Percentiles rank a stretch among this genome's conserved stretches.
Conservation (phyloP, 2,888 invertebrate species). For the Dysmachus trigonus region DNA sequence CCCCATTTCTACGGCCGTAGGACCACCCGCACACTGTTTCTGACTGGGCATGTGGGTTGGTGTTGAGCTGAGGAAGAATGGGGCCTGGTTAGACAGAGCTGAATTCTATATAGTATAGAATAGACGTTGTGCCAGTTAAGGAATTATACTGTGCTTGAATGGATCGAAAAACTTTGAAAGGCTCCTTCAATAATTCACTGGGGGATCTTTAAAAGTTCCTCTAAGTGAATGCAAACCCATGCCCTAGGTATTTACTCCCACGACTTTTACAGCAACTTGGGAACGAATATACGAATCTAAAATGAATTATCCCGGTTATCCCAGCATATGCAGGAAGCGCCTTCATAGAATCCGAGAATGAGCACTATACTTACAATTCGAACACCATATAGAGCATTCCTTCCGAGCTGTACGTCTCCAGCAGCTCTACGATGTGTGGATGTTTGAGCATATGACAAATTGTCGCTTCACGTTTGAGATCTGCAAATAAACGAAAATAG, state of each 20-base stretch:
- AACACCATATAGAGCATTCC: slow-evolving; percentile 99
- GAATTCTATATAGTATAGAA: too few relatives aligned
- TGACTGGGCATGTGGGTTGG: neutral
- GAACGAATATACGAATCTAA: neutral
- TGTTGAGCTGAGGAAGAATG: neutral
- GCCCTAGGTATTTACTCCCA: neutral
- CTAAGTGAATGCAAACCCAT: neutral
- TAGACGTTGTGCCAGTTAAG: neutral
- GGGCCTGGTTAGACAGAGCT: neutral
- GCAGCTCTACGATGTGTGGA: slow-evolving; percentile 96
- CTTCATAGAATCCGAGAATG: neutral
- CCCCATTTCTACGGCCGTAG: neutral
- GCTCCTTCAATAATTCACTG: slow-evolving; percentile 43
- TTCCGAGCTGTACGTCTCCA: slow-evolving; percentile 98
- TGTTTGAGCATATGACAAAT: slow-evolving; percentile 99
- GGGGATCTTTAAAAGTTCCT: neutral
- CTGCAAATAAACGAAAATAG: slow-evolving; percentile 69
- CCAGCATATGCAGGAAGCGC: neutral
- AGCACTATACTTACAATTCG: slow-evolving; percentile 95
- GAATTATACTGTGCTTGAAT: neutral
- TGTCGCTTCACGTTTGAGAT: slow-evolving; percentile 97
- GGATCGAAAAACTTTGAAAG: neutral
- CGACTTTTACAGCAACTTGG: neutral
- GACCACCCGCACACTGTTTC: neutral
- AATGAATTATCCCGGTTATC: neutral